A percentile compares a stretch with the other conserved stretches of the same genome.
Conservation (phyloP, 2,888 invertebrate genomes). For the Stomorhina lunata region DNA sequence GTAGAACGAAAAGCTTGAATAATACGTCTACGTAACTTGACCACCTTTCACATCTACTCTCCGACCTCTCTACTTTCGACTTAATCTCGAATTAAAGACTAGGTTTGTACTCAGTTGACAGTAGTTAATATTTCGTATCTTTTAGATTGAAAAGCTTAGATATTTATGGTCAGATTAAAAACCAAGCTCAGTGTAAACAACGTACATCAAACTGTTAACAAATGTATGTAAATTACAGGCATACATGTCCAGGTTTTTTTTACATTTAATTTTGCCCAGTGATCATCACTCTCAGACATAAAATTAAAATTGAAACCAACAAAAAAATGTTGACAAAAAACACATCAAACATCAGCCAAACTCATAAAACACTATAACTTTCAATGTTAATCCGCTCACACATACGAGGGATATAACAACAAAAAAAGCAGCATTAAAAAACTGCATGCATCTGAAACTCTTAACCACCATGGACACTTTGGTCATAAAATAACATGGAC, state of each 20-base stretch:
- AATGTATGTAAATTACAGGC: conserved; percentile 59
- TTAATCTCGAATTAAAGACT: too few relatives aligned
- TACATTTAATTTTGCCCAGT: neutral
- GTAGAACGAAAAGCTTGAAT: too few relatives aligned
- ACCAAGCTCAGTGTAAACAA: neutral
- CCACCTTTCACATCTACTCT: too few relatives aligned
- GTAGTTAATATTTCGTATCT: too few relatives aligned
- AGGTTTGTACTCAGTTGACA: too few relatives aligned
- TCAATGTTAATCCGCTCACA: conserved; percentile 59
- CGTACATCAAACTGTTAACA: conserved; percentile 1
- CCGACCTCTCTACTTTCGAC: too few relatives aligned
- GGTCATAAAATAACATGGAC: conserved; percentile 26
- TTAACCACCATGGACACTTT: conserved; percentile 17
- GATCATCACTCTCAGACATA: conserved; percentile 41
- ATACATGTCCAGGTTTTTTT: neutral
- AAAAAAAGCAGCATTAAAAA: neutral
- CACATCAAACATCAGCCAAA: conserved; percentile 13
- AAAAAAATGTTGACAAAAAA: conserved; percentile 31
- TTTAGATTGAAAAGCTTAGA: too few relatives aligned
- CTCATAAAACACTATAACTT: conserved; percentile 32
- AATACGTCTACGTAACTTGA: too few relatives aligned
- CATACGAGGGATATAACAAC: neutral
- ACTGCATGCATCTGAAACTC: neutral
- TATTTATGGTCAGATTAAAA: too few relatives aligned
- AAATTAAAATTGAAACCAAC: conserved; percentile 3